phyloP scores from a whole-genome alignment of 1,140 invertebrate species.

The Eubasilissa regina region DNA sequence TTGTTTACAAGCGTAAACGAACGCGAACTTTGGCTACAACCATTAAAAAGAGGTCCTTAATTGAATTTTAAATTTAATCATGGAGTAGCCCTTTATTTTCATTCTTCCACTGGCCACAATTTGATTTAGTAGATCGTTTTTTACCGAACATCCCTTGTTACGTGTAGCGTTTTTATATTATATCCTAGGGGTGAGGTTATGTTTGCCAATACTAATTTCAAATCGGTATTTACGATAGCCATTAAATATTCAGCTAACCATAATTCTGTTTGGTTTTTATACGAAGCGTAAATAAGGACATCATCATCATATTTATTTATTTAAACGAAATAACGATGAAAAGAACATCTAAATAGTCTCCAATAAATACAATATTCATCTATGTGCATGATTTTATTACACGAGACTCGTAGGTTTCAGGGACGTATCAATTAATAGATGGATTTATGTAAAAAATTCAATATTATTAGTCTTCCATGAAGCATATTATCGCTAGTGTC shows the following conservation, averaged over 20 bases:
- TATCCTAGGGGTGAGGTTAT: conserved; percentile 28
- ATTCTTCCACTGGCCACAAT: conserved; percentile 33
- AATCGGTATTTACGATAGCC: conserved; percentile 30
- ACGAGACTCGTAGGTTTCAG: too few species aligned
- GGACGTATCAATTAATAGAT: too few species aligned
- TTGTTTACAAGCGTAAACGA: conserved; percentile 42
- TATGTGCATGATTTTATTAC: too few species aligned
- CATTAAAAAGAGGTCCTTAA: conserved; percentile 41
- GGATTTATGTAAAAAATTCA: too few species aligned
- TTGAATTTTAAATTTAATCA: conserved; percentile 44
- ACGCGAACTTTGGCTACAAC: conserved; percentile 40
- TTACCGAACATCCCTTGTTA: conserved; percentile 22
- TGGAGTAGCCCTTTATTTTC: conserved; percentile 23
- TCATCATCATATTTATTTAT: too few species aligned
- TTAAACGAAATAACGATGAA: too few species aligned
- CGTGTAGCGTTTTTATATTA: conserved; percentile 3
- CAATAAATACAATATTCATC: too few species aligned
- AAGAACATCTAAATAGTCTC: too few species aligned
- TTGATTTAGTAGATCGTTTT: conserved; percentile 38
- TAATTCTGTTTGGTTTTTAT: conserved; percentile 10
- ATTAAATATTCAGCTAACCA: not conserved
- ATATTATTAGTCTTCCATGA: too few species aligned
- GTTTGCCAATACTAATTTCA: conserved; percentile 30
- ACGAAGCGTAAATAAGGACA: not conserved
- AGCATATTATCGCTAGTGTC: too few species aligned